Base-by-base conservation (phyloP, 1,140 invertebrate genomes). In the Drosophila sulfurigaster region DNA sequence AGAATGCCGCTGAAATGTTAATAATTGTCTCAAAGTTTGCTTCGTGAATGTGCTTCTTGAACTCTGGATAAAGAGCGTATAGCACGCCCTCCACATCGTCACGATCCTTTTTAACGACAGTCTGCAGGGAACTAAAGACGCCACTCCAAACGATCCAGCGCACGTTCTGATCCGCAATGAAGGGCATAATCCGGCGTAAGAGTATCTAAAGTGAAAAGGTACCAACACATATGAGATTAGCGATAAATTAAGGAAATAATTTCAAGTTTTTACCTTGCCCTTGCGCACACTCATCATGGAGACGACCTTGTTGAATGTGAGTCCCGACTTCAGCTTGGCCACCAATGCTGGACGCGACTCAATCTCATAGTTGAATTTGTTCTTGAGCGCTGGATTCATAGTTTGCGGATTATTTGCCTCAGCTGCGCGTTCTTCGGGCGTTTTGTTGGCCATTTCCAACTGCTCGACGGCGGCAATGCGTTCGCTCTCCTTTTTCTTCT, bases 271-370 rank as follows among this genome's bases (percentile, higher is more conserved):
- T 90, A 96, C 95, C 93, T 96, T 95, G 87, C 96, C 96, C 83
- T 96, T 96, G 69, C 96, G 94, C 57, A 96, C 95, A 78, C 94
- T 95, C 73, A 96, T 92, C 93, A 96, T 95, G 79, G 94, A 94
- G 6, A 94, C 89, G 72, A 96, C 93, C 82, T 96, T 94, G 6
- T 95, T 95, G 73, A 95, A 94, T 38, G 95, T 92, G 30, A 96
- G 91, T 3, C 95, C 95, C 0, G 94, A 92, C 52, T 95, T 94
- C 62, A 96, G 94, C 78, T 94, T 95, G 59, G 93, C 94, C 3
- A 95, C 86, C 13, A 95, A 91, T 52, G 95, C 95, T 13, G 79
- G 71, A 10, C 77, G 78, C 13, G 81, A 63, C 77, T 92, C 91
- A 4, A 92, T 73, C 60, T 92, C 90, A 70, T 92, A 92, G 56